Evolutionary conservation across 2,888 invertebrate genomes (phyloP), one percentile per base, ranked within the genome.

Genomic region (Polyommatus iphigenia): DNA sequence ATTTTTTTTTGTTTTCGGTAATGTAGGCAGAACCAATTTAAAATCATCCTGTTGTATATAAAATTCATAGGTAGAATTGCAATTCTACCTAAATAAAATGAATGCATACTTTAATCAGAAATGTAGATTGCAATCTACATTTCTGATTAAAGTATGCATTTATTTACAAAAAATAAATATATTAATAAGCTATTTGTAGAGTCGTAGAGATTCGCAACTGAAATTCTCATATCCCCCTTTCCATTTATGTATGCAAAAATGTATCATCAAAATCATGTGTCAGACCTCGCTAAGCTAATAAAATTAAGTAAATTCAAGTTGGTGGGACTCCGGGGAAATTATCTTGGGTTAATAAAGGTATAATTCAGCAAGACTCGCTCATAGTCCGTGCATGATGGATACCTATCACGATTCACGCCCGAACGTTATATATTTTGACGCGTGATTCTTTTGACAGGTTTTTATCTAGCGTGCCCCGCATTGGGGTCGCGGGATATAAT

Each of bases 271-370:
- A 67, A 67, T 13, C 29, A 5, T 32, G 67, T 67, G 41, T 72
- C 20, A 18, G 20, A 41, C 5, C 41, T 24, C 46, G 32, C 7
- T 54, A 36, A 72, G 54, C 32, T 71, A 54, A 71, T 20, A 32
- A 32, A 32, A 77, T 72, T 71, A 54, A 77, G 50, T 71, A 71
- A 71, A 50, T 77, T 71, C 76, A 29, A 54, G 54, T 71, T 57
- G n/a, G 73, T 46, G 20, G 46, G 46, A 73, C 73, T 41, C 73
- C 5, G 15, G 73, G 73, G 73, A 73, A 73, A 73, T 73, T 73
- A 73, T 73, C 46, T 73, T 24, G 73, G 73, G 36, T 46, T 73
- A 73, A 50, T 73, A 73, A 73, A 73, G 36, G 41, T 73, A 73
- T 73, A 41, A 73, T 41, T 73, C 46, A 24, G 46, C 20, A 41